Evolutionary conservation across 2,113 vertebrate genomes (phyloP).

Genomic region (Actinemys pallida): DNA sequence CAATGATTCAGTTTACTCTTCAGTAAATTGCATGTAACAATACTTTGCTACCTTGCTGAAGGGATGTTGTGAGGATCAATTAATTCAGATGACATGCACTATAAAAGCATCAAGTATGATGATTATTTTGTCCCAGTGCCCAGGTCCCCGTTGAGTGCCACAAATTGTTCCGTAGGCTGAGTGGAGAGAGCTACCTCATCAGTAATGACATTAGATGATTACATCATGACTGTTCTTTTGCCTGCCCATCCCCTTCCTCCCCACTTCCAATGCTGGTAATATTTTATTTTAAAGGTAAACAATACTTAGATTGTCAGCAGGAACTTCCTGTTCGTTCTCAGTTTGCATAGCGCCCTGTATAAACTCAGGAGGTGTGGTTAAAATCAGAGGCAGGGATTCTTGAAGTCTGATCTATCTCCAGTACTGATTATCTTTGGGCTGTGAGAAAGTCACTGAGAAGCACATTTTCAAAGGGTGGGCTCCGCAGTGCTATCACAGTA

Average conservation of each 20-base stretch:
- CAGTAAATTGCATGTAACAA: not conserved
- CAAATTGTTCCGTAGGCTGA: not conserved
- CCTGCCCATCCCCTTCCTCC: not conserved
- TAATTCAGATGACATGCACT: not conserved
- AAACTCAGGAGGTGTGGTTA: not conserved
- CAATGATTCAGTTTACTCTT: not conserved
- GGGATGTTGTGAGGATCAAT: not conserved
- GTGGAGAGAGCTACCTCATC: not conserved
- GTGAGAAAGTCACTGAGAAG: not conserved
- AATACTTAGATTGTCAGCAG: not conserved
- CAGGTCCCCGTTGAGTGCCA: not conserved
- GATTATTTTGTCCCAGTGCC: not conserved
- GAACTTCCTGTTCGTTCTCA: not conserved
- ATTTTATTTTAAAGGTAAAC: not conserved
- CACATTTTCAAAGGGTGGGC: not conserved
- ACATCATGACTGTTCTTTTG: accelerated
- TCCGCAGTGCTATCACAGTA: not conserved
- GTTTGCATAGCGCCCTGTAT: not conserved
- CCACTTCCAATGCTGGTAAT: not conserved
- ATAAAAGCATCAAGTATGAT: not conserved
- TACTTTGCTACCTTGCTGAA: not conserved
- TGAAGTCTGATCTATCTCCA: constrained; percentile 8
- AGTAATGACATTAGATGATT: not conserved
- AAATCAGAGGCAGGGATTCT: not conserved
- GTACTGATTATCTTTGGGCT: accelerated